Evolutionary conservation across 2,888 invertebrate genomes (phyloP), one percentile per base, ranked within the genome.

Genomic region (Lasioglossum villosulum): DNA sequence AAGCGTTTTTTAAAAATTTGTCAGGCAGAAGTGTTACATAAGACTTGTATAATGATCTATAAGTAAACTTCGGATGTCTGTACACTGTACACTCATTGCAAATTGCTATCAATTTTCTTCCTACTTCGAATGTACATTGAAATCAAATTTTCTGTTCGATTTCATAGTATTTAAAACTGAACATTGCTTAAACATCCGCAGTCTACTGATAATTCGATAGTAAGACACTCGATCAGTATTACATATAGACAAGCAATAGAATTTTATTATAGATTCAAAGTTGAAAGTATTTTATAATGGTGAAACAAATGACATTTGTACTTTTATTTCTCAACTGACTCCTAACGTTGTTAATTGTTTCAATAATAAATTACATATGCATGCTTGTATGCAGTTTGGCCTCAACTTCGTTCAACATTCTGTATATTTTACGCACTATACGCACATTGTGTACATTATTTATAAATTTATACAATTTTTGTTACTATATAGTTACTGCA

Each of bases 381-480:
- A 30, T 56, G n/a, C n/a, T 12, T 56, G 2, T 63, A 8, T 63
- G 27, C 30, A 63, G 16, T 63, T 63, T 16, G 63, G 63, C 27
- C 30, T 63, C 63, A 34, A 30, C 30, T 30, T 34, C 5, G 19
- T 63, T 63, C 30, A 30, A 30, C 30, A 30, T 3, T 63, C 30
- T 63, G 63, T 63, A 63, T 63, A 63, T 63, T 63, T 63, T 30
- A 12, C 70, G 37, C 3, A 37, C 34, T 70, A 37, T 39, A 70
- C 14, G 30, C 30, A 48, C 23, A 63, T 16, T 63, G 16, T 63
- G 63, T 63, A 30, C 27, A 63, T 63, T 63, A 63, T 34, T 63
- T 63, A 63, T 63, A 63, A 63, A 30, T 63, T 63, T 30, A 63
- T 63, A 63, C 16, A 63, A 63, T 63, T 63, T 63, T 19, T 63